Conservation (phyloP, 1,140 invertebrate genomes). For the Camponotus floridanus region DNA sequence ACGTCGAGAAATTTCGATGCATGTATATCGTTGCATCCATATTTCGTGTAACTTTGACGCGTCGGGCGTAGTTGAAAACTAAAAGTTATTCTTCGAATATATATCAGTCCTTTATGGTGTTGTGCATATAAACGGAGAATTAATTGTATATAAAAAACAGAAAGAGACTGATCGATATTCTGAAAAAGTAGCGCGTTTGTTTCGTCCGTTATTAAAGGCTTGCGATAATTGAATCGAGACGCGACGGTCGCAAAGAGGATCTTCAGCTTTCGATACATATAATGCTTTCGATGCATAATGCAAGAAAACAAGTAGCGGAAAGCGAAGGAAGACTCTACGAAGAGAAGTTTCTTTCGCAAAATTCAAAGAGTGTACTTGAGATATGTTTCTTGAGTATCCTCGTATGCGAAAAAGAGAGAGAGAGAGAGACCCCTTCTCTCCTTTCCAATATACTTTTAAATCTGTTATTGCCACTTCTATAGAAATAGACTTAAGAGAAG, state of each 20-base stretch:
- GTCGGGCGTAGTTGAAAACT: constrained; percentile 33
- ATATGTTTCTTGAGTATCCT: constrained; percentile 53
- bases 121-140: constrained; percentile 51
- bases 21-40: constrained; percentile 14
- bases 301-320: constrained; percentile 29
- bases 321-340: constrained; percentile 1
- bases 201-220: constrained; percentile 42
- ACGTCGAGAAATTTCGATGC: constrained; percentile 8
- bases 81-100: constrained; percentile 47
- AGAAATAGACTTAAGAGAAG: constrained; percentile 38
- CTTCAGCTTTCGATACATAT: constrained; percentile 37
- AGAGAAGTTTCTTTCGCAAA: constrained; percentile 40
- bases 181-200: constrained; percentile 14
- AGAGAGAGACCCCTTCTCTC: not conserved
- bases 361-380: constrained; percentile 50
- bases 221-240: constrained; percentile 46
- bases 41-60: constrained; percentile 56
- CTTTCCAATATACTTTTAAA: constrained; percentile 62
- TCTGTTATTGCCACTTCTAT: constrained; percentile 51
- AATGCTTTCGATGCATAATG: constrained; percentile 41
- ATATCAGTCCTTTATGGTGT: constrained; percentile 19
- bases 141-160: constrained; percentile 48
- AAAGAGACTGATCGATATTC: constrained; percentile 42
- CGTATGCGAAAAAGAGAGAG: constrained; percentile 22
- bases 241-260: constrained; percentile 14